Conservation (phyloP, 2,113 vertebrate species). For the Oxyura jamaicensis region DNA sequence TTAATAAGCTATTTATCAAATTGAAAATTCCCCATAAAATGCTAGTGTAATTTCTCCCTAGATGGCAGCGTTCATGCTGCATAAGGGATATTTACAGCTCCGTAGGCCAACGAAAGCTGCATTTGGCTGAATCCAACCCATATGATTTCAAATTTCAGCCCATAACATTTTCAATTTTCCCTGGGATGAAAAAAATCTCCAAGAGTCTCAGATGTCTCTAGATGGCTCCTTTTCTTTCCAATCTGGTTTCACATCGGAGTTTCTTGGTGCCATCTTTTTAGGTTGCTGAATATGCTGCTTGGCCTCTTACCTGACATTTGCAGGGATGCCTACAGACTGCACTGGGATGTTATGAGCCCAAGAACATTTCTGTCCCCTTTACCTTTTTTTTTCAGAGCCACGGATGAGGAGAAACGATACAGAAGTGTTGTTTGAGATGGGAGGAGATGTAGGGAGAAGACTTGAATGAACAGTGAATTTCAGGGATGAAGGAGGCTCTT, state of each 20-base stretch:
- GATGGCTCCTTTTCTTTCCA: background rate
- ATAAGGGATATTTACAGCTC: background rate
- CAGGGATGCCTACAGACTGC: fast-evolving
- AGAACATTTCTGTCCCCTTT: background rate
- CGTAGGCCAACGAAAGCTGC: background rate
- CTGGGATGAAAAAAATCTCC: background rate
- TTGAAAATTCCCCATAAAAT: background rate
- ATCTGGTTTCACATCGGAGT: background rate
- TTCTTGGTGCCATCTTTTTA: background rate
- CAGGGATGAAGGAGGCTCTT: background rate
- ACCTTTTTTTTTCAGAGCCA: background rate
- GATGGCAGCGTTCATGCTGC: background rate
- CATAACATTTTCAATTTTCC: background rate
- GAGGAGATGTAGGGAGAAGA: background rate
- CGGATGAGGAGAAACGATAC: fast-evolving
- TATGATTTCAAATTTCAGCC: background rate
- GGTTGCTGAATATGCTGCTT: background rate
- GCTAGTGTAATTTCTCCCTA: background rate
- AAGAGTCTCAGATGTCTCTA: background rate
- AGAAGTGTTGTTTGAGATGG: background rate
- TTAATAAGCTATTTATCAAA: background rate
- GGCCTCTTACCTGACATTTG: fast-evolving
- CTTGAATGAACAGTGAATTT: background rate
- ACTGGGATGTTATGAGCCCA: background rate
- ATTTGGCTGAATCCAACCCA: background rate